Percentiles rank a stretch among this genome's conserved stretches.
These are phyloP conservation scores for Agonopterix arenella DNA, from an alignment of 2,888 invertebrate species.

Conservation along the genomic window DNA sequence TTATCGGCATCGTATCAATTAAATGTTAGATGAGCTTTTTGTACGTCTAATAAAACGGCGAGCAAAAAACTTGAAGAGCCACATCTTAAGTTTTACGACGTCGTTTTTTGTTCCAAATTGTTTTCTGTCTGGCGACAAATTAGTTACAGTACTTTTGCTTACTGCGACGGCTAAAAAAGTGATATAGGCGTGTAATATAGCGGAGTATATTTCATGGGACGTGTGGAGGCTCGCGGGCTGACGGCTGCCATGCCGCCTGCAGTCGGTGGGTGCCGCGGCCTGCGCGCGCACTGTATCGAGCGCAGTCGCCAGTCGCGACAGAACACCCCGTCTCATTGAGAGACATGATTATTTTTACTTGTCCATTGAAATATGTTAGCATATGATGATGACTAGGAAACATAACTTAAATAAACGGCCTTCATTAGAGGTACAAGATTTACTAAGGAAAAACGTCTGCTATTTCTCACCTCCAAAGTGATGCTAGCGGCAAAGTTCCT, in stretches of 20 bases:
- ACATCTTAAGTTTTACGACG: background rate
- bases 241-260: background rate
- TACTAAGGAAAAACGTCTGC: too few relatives aligned
- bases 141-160: background rate
- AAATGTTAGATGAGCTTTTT: slow-evolving; percentile 12
- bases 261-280: slow-evolving; percentile 3
- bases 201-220: background rate
- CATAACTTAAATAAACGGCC: too few relatives aligned
- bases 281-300: slow-evolving; percentile 20
- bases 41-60: slow-evolving; percentile 16
- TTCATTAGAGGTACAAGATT: too few relatives aligned
- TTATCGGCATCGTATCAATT: background rate
- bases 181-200: slow-evolving; percentile 5
- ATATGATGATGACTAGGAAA: too few relatives aligned
- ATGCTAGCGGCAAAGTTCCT: too few relatives aligned
- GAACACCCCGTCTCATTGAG: slow-evolving; percentile 10
- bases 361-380: too few relatives aligned
- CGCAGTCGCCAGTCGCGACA: slow-evolving; percentile 8
- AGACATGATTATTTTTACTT: slow-evolving; percentile 8
- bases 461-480: too few relatives aligned
- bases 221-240: background rate
- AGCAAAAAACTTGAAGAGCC: slow-evolving; percentile 11
- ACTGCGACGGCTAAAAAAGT: slow-evolving; percentile 1
- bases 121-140: background rate
- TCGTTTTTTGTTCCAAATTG: background rate